These are phyloP conservation scores for Ranitomeya variabilis DNA, from an alignment of 2,113 vertebrate species.

Conservation along the genomic window DNA sequence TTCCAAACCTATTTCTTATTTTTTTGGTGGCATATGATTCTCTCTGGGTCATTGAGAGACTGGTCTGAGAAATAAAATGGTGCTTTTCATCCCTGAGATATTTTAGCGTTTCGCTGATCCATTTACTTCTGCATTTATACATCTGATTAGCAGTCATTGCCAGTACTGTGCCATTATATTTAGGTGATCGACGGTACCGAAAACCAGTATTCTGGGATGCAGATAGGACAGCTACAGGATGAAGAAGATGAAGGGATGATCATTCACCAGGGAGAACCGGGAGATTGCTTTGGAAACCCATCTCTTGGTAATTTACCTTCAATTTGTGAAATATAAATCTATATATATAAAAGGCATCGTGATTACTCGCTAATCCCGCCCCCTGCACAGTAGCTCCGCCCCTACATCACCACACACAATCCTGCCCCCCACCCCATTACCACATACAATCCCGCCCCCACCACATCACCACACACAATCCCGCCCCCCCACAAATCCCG, in stretches of 20 bases:
- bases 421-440: no score
- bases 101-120: not conserved
- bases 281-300: conserved; percentile 76
- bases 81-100: not conserved
- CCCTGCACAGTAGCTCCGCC: no score
- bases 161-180: not conserved
- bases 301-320: conserved; percentile 75
- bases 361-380: no score
- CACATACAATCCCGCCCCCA: no score
- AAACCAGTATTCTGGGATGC: conserved; percentile 88
- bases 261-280: conserved; percentile 70
- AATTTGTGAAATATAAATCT: not conserved
- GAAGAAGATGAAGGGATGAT: conserved; percentile 84
- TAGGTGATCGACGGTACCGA: conserved; percentile 91
- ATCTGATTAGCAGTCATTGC: not conserved
- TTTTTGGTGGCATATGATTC: not conserved
- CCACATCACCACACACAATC: no score
- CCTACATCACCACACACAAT: no score
- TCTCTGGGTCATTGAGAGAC: conserved; percentile 6
- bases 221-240: conserved; percentile 85
- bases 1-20: not conserved
- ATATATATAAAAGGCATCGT: no score
- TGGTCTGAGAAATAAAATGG: not conserved
- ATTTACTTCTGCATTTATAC: not conserved
- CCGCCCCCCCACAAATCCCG: no score